Evolutionary conservation across 2,888 invertebrate genomes (phyloP), one percentile per base, ranked within the genome.

Genomic region (Hypolimnas misippus): DNA sequence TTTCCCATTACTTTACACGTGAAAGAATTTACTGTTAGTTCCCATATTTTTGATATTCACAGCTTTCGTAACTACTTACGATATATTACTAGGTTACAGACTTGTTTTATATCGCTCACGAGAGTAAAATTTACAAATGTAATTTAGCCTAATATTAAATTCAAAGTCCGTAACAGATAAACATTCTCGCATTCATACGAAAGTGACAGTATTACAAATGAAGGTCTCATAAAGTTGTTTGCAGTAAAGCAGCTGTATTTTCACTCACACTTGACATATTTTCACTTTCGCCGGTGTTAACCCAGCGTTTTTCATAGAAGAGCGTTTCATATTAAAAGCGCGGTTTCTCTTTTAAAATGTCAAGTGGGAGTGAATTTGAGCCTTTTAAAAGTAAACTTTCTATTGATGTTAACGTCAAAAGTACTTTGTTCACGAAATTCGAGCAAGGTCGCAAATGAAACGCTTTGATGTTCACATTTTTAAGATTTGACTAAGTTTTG

Each of bases 181-280:
- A 46, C 12, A n/a, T 21, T 44, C 7, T 35, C 51, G 50, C 57
- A 59, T 62, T 66, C 63, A 63, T 59, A 46, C 62, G 62, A 64
- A 67, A 64, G 62, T 59, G 51, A 51, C 56, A 42, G n/a, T n/a
- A n/a, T 63, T 62, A 50, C 40, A 57, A 65, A 66, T 56, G 64
- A 58, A 64, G 55, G 58, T 62, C 55, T 65, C 33, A 31, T 52
- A 38, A 63, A 57, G 49, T 40, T 63, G 56, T 57, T 55, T 64
- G 40, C 46, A 63, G 19, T 21, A 50, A 57, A 59, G 52, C 62
- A 66, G 63, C 63, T 65, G 62, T 68, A 67, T 71, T 73, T 68
- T 68, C 68, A 66, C 65, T 68, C 73, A 62, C 77, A 81, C 89
- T 90, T 89, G 89, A 89, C 89, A 89, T 79, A 82, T 82, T 89